Evolutionary conservation across 1,140 invertebrate species (phyloP).

Genomic region (Lysiphlebus fabarum): DNA sequence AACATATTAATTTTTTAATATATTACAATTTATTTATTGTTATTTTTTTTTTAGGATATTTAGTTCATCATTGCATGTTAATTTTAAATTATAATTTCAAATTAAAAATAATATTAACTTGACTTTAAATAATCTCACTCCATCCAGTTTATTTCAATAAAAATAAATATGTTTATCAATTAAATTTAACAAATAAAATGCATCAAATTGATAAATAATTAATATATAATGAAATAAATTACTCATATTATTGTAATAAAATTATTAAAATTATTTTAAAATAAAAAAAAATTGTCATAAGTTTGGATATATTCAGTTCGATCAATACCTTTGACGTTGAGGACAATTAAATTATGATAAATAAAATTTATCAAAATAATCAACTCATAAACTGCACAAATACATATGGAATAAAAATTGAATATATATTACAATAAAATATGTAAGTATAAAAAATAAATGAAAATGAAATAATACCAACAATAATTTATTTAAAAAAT

Average conservation of each 20-base stretch:
- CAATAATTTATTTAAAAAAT: constrained; percentile 7
- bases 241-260: not conserved
- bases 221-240: too few species aligned
- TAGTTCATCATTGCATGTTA: too few species aligned
- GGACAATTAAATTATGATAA: constrained; percentile 13
- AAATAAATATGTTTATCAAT: too few species aligned
- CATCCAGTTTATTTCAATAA: too few species aligned
- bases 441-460: constrained; percentile 14
- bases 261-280: not conserved
- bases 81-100: too few species aligned
- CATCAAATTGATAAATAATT: too few species aligned
- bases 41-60: too few species aligned
- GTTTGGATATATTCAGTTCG: not conserved
- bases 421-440: constrained; percentile 17
- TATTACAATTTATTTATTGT: too few species aligned
- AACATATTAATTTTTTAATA: too few species aligned
- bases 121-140: too few species aligned
- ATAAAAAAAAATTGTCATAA: not conserved
- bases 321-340: not conserved
- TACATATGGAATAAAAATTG: constrained; percentile 24
- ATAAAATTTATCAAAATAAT: constrained; percentile 5
- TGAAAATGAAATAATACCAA: not conserved
- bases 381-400: constrained; percentile 17
- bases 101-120: too few species aligned
- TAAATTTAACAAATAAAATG: too few species aligned